Percentiles rank a stretch among this genome's conserved stretches.
phyloP scores from a whole-genome alignment of 2,797 vertebrate genomes.

The Eulemur rubriventer region DNA sequence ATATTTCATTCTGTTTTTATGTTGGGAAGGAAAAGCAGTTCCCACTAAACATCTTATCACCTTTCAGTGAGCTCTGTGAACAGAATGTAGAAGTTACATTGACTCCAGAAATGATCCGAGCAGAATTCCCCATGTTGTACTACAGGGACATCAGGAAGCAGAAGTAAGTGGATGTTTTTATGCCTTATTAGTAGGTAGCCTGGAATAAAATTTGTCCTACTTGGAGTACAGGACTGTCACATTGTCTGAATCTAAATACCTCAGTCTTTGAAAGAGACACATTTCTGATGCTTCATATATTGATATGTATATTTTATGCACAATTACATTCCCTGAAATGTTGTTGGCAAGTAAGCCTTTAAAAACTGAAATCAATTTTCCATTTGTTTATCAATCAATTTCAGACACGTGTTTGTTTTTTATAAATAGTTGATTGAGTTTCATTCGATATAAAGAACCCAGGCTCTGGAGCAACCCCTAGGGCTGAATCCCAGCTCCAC shows the following conservation, averaged over 20 bases:
- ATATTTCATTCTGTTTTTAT: background rate
- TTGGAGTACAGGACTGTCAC: background rate
- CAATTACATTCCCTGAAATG: background rate
- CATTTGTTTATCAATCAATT: background rate
- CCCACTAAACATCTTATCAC: slow-evolving; percentile 34
- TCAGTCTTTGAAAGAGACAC: background rate
- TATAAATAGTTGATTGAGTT: background rate
- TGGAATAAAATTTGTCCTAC: background rate
- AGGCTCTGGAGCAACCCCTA: background rate
- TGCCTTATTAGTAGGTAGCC: background rate
- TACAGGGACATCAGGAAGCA: slow-evolving; percentile 39
- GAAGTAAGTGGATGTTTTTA: slow-evolving; percentile 71
- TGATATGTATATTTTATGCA: background rate
- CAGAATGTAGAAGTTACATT: slow-evolving; percentile 70
- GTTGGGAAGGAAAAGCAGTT: background rate
- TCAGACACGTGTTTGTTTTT: slow-evolving; percentile 9
- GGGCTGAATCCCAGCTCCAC: background rate
- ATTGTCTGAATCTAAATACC: background rate
- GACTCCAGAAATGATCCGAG: slow-evolving; percentile 86
- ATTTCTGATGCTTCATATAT: background rate
- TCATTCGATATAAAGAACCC: background rate
- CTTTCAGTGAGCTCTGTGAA: slow-evolving; percentile 82
- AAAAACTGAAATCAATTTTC: background rate
- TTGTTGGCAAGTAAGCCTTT: background rate
- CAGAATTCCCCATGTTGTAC: slow-evolving; percentile 81